Base-by-base conservation (phyloP, 2,113 vertebrate species). In the Otolemur garnettii region DNA sequence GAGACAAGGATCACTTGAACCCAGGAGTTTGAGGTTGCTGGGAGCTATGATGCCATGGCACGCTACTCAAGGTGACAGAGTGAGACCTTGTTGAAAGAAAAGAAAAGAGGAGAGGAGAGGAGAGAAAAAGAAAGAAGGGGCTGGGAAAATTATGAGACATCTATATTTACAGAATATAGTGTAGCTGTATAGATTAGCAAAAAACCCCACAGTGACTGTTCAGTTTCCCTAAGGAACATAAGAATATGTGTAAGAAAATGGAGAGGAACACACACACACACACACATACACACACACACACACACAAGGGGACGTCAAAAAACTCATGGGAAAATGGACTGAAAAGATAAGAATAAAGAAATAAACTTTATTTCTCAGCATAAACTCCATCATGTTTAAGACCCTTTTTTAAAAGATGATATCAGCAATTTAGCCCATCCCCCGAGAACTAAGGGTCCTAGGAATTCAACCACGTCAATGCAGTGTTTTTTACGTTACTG, bases 151-250 rank as follows among this genome's bases (percentile, higher is more conserved):
- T 81, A 75, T 18, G 28, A 18, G 75, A 59, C 33, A 64, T 81
- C 8, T 8, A 57, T 81, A 50, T 55, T 55, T 53, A 66, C 57
- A 74, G 57, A 50, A 53, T 33, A 33, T 4, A 57, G 62, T 69
- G 18, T 9, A 78, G 38, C 4, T 68, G 17, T 53, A 17, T 15
- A 6, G 69, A 55, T 86, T 72, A 83, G 12, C 4, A 21, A 12
- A 4, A 53, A 71, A 55, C 13, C 45, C 45, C 53, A 12, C 2
- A 64, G 5, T 62, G 7, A 35, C 68, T 80, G 17, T 42, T 64
- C 79, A 92, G 33, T 75, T 85, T 93, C 24, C 59, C 19, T 72
- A 30, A 82, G 77, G 72, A 94, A 68, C 28, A 60, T 68, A 38
- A 75, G 38, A 21, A 3, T 13, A 28, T 50, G 9, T 68, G 4